phyloP scores from a whole-genome alignment of 2,797 vertebrate species.

The Spheniscus humboldti region DNA sequence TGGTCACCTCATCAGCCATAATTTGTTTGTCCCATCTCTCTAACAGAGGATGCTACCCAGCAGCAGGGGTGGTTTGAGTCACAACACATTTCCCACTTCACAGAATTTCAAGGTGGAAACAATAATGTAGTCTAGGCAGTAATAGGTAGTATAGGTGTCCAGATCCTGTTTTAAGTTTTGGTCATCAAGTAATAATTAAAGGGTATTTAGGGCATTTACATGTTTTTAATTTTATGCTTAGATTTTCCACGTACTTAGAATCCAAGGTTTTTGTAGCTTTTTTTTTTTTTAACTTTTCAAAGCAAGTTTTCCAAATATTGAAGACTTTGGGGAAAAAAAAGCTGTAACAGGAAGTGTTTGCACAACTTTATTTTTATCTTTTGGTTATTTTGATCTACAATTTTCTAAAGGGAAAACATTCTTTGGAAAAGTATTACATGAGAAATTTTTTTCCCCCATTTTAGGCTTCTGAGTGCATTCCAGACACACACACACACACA shows the following conservation, averaged over 20 bases:
- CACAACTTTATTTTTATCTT: slow-evolving; percentile 3
- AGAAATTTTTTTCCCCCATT: not conserved
- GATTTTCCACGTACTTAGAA: not conserved
- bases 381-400: not conserved
- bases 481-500: not conserved
- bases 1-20: not conserved
- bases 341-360: not conserved
- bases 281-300: not conserved
- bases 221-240: not conserved
- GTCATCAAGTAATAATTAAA: not conserved
- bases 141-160: not conserved
- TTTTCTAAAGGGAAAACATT: slow-evolving; percentile 12
- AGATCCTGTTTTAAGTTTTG: not conserved
- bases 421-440: not conserved
- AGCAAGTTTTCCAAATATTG: not conserved
- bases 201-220: not conserved
- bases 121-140: not conserved
- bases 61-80: not conserved
- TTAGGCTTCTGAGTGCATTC: not conserved
- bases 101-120: not conserved
- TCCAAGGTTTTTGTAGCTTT: not conserved
- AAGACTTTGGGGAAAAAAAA: not conserved
- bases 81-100: not conserved
- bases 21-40: not conserved
- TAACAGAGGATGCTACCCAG: not conserved